These are phyloP conservation scores for Eufriesea mexicana DNA, from an alignment of 1,140 invertebrate species.

Conservation along the genomic window DNA sequence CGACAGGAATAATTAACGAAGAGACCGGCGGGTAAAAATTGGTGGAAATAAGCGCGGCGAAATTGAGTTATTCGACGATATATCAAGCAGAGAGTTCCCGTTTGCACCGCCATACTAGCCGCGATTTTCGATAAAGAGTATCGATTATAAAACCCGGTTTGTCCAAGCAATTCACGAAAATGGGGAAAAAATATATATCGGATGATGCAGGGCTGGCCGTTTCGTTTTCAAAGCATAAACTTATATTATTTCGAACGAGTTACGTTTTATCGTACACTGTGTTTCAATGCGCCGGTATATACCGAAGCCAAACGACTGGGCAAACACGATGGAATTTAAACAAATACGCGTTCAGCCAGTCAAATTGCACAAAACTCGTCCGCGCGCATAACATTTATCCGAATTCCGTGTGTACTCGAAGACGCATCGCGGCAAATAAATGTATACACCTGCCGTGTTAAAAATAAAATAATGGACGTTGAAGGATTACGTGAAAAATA, in stretches of 20 bases:
- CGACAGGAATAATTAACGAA: background rate
- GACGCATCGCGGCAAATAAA: too few relatives aligned
- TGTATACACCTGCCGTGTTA: too few relatives aligned
- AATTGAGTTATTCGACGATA: background rate
- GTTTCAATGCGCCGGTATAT: background rate
- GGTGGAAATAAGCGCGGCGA: background rate
- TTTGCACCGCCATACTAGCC: background rate
- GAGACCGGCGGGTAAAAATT: background rate
- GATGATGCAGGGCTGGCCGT: too few relatives aligned
- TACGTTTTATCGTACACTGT: background rate
- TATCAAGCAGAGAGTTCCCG: background rate
- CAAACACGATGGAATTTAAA: constrained; percentile 14
- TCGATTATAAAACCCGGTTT: background rate
- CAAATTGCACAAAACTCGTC: background rate
- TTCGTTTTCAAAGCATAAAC: background rate
- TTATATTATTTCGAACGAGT: background rate
- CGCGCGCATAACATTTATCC: too few relatives aligned
- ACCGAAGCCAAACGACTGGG: background rate
- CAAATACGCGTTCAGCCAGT: background rate
- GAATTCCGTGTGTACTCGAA: too few relatives aligned
- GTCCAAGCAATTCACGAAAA: background rate
- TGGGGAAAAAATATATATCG: too few relatives aligned
- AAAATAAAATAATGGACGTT: too few relatives aligned
- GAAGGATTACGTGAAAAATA: too few relatives aligned
- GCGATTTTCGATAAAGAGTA: background rate